Percentiles rank a stretch among this genome's conserved stretches.
Evolutionary conservation across 2,888 invertebrate species (phyloP).

Genomic region (Xylota sylvarum): DNA sequence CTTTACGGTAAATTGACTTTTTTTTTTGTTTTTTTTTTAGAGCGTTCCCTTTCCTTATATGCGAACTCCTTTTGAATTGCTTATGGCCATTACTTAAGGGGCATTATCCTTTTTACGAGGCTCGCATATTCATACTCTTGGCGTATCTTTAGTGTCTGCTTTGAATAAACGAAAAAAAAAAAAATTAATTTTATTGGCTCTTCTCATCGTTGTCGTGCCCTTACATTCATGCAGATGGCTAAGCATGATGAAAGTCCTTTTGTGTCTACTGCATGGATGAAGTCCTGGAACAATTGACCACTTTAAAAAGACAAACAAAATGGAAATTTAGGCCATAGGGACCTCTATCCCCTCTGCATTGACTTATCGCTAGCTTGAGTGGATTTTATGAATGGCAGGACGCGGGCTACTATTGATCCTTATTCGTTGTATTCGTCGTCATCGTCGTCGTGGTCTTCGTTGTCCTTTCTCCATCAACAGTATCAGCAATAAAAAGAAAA

Average conservation of each 20-base stretch:
- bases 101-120: conserved; percentile 73
- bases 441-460: background rate
- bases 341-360: background rate
- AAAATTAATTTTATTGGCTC: conserved; percentile 51
- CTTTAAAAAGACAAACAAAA: conserved; percentile 38
- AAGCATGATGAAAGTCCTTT: conserved; percentile 3
- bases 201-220: background rate
- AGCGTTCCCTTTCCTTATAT: background rate
- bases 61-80: conserved; percentile 60
- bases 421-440: conserved; percentile 3
- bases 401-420: conserved; percentile 49
- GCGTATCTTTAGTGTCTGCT: conserved; percentile 52
- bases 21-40: conserved; percentile 6
- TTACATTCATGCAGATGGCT: conserved; percentile 43
- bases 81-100: conserved; percentile 71
- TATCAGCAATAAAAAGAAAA: conserved; percentile 7
- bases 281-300: conserved; percentile 55
- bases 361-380: conserved; percentile 59
- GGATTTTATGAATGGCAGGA: conserved; percentile 51
- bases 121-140: conserved; percentile 50
- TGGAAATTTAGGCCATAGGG: conserved; percentile 33
- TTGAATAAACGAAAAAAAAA: conserved; percentile 49
- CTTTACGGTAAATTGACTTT: conserved; percentile 74
- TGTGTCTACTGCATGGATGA: conserved; percentile 27
- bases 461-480: background rate